These are phyloP conservation scores for Actias luna DNA, from an alignment of 2,888 invertebrate genomes.

Conservation along the genomic window DNA sequence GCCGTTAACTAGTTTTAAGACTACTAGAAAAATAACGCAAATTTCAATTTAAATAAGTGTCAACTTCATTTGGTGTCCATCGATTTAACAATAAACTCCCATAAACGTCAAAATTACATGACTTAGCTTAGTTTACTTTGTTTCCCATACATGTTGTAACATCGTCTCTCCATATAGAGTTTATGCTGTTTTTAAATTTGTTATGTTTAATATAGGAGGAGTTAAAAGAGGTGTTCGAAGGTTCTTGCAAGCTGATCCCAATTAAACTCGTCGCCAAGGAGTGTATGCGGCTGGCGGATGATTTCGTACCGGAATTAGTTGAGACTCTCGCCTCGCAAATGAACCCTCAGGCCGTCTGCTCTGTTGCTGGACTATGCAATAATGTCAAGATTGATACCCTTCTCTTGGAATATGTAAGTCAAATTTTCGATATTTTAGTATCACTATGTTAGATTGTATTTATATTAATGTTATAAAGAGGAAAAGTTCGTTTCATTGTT, in stretches of 20 bases:
- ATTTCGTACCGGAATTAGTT: conserved; percentile 92
- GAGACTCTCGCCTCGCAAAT: conserved; percentile 94
- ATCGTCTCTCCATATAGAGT: neutral
- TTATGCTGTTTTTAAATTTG: no score
- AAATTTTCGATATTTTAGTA: neutral
- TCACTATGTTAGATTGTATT: neutral
- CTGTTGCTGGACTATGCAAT: conserved; percentile 94
- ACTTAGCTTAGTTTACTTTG: no score
- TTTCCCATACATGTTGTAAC: no score
- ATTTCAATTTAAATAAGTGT: no score
- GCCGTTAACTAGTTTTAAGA: no score
- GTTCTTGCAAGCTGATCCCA: conserved; percentile 91
- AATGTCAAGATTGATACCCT: conserved; percentile 86
- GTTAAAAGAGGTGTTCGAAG: conserved; percentile 92
- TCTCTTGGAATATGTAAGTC: conserved; percentile 77
- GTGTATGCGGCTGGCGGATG: conserved; percentile 90
- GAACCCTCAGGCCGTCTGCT: conserved; percentile 94
- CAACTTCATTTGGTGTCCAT: no score
- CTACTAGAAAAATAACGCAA: no score
- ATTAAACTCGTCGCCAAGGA: conserved; percentile 87
- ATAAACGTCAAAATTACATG: no score
- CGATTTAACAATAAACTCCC: no score
- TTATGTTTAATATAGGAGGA: conserved; percentile 86
- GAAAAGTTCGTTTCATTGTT: no score
- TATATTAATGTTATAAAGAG: no score